Base-by-base conservation (phyloP, 2,888 invertebrate genomes). In the Phrixothrix hirtus region DNA sequence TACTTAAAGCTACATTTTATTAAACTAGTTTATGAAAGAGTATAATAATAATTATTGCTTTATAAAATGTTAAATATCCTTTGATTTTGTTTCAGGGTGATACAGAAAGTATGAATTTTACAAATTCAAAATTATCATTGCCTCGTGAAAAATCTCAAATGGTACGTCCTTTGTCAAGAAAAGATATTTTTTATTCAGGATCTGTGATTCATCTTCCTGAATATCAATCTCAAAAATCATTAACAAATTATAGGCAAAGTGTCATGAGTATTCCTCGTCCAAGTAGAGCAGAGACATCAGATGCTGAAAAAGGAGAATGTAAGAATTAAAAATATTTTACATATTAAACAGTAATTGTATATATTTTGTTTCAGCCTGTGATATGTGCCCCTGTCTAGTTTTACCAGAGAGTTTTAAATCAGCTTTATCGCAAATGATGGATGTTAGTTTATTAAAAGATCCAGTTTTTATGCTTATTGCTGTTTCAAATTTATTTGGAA, bases 151-250 rank as follows among this genome's bases (percentile, higher is more conserved):
- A 80, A 58, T 78, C 82, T 35, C 79, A 85, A 59, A 91, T 92
- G 80, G 88, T 92, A 10, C 84, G 95, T 11, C 96, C 96, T 1
- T 77, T 97, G 77, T 95, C 95, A 4, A 83, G 95, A 43, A 95
- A 95, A 71, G 98, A 98, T 77, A 96, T 97, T 69, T 97, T 98
- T 81, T 97, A 97, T 77, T 94, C 95, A 1, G 96, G 98, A 17
- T 95, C 95, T 35, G 91, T 98, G 14, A 82, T 89, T 55, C 92
- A 97, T 77, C 81, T 98, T 65, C 93, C 92, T 0, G 95, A 95
- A 76, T 96, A 88, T 78, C 90, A 92, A 74, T 93, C 92, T 52
- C 94, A 95, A 74, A 92, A 92, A 70, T 92, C 94, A 1, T 80
- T 96, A 44, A 87, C 89, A 44, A 89, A 89, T 60, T 96, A 95